Evolutionary conservation across 2,113 vertebrate species (phyloP).

Genomic region (Rhinopithecus roxellana): DNA sequence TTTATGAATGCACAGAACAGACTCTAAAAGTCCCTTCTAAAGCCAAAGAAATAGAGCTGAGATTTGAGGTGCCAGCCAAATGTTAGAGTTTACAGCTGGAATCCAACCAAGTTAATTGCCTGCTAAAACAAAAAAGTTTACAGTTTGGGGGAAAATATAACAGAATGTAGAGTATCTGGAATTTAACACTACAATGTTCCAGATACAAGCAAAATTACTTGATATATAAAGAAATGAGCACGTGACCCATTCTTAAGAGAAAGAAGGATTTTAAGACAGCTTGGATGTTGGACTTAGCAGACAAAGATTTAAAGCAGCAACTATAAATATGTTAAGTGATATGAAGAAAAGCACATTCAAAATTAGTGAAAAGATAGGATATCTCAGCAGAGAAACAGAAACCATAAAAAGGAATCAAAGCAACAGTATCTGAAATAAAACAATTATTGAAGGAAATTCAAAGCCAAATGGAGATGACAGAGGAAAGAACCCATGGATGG

Average conservation of each 20-base stretch:
- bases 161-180: background rate
- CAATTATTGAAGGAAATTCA: background rate
- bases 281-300: background rate
- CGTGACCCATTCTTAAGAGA: background rate
- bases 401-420: background rate
- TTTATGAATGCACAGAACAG: background rate
- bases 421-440: background rate
- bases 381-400: background rate
- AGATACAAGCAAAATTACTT: background rate
- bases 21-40: background rate
- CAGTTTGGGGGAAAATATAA: background rate
- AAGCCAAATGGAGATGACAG: background rate
- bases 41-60: background rate
- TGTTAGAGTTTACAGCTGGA: background rate
- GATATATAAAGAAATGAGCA: background rate
- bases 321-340: background rate
- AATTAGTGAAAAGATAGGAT: background rate
- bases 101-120: background rate
- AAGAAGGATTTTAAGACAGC: background rate
- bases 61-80: background rate
- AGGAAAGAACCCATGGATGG: background rate
- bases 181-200: background rate
- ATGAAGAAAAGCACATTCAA: background rate
- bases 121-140: background rate
- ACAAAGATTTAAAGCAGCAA: background rate